Conservation (phyloP, 2,113 vertebrate genomes). For the Grus americana region DNA sequence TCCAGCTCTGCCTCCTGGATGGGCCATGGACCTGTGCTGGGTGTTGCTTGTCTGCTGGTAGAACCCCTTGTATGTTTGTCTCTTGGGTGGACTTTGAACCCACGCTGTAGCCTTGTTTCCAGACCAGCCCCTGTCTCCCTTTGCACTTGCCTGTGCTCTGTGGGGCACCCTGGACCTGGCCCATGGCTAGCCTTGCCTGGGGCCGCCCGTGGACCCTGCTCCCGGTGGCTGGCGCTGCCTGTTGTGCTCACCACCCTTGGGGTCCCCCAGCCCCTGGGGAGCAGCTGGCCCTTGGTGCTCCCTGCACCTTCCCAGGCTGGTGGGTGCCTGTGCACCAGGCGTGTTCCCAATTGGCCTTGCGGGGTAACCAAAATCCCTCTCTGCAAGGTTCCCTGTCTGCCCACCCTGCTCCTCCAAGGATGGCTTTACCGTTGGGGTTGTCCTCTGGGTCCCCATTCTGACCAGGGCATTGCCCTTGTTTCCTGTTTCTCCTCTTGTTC, state of each 20-base stretch:
- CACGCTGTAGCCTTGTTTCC: background rate
- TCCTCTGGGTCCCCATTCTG: background rate
- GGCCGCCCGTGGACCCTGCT: background rate
- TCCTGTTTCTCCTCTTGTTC: background rate
- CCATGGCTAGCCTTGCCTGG: background rate
- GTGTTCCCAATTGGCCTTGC: accelerated
- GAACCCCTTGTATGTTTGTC: background rate
- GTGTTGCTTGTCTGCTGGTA: background rate
- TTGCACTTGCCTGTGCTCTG: background rate
- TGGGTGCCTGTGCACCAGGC: no score
- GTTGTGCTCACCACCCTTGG: background rate
- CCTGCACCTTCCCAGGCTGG: background rate
- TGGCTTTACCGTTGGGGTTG: background rate
- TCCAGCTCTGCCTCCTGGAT: background rate
- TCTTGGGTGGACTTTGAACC: background rate
- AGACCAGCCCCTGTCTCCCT: accelerated
- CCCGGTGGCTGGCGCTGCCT: background rate
- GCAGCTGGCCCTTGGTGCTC: background rate
- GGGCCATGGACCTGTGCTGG: accelerated
- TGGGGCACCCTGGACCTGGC: no score
- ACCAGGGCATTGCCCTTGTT: background rate
- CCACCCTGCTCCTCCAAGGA: background rate
- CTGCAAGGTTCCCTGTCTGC: background rate
- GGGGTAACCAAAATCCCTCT: background rate
- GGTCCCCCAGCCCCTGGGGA: background rate